Conservation (phyloP, 1,140 invertebrate species). For the Papilio glaucus region DNA sequence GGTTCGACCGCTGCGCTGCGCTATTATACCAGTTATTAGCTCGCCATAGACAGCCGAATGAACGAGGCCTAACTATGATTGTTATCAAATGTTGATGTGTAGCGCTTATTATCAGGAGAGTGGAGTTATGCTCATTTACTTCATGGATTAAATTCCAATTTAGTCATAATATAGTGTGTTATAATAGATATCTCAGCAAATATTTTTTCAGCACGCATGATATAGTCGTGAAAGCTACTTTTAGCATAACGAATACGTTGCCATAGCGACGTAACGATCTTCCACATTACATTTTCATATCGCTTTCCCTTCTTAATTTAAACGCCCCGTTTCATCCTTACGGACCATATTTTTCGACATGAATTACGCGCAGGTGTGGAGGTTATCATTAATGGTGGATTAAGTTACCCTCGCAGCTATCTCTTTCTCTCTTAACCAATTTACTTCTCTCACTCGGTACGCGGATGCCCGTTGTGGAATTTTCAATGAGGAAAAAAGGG, state of each 20-base stretch:
- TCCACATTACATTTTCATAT: neutral
- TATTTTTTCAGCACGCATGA: too few species aligned
- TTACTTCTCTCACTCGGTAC: slow-evolving; percentile 40
- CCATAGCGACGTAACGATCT: neutral
- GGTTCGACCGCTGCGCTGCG: too few species aligned
- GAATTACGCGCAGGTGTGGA: slow-evolving; percentile 71
- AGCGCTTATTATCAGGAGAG: too few species aligned
- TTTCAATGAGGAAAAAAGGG: slow-evolving; percentile 42
- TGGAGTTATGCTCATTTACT: too few species aligned
- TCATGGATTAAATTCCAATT: too few species aligned
- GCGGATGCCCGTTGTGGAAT: slow-evolving; percentile 47
- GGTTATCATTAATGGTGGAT: slow-evolving; percentile 71
- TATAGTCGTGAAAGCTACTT: too few species aligned
- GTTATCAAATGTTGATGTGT: too few species aligned
- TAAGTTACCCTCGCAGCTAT: slow-evolving; percentile 57
- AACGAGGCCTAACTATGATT: too few species aligned
- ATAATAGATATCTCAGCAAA: too few species aligned
- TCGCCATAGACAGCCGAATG: too few species aligned
- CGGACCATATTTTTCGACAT: slow-evolving; percentile 58
- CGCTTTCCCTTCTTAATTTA: slow-evolving; percentile 9
- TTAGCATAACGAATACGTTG: neutral
- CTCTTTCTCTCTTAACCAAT: slow-evolving; percentile 45
- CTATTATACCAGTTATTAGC: too few species aligned
- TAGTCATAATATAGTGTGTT: too few species aligned
- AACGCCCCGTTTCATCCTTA: slow-evolving; percentile 5